Evolutionary conservation across 1,140 invertebrate genomes (phyloP).

Genomic region (Agraylea sexmaculata): DNA sequence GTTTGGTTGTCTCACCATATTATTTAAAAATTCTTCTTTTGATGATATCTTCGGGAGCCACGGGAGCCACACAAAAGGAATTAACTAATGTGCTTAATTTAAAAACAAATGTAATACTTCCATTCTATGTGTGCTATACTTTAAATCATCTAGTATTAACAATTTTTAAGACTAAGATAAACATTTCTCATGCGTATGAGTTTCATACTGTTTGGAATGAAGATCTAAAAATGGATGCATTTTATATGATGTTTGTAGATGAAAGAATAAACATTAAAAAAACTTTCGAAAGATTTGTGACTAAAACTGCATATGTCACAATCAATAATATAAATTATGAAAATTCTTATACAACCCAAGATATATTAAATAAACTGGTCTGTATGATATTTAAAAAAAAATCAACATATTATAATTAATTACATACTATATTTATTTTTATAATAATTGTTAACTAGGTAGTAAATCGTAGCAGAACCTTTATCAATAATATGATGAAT

Average conservation of each 20-base stretch:
- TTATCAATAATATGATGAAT: no score
- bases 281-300: slow-evolving; percentile 4
- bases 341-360: neutral
- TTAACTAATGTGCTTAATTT: slow-evolving; percentile 10
- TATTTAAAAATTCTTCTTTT: slow-evolving; percentile 13
- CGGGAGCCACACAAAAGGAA: slow-evolving; percentile 12
- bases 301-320: slow-evolving; percentile 9
- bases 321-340: slow-evolving; percentile 13
- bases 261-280: slow-evolving; percentile 8
- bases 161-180: slow-evolving; percentile 4
- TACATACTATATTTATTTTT: neutral
- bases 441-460: neutral
- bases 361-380: neutral
- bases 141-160: no score
- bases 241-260: slow-evolving; percentile 16
- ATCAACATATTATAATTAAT: neutral
- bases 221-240: slow-evolving; percentile 13
- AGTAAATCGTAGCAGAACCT: neutral
- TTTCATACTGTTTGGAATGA: no score
- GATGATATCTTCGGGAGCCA: slow-evolving; percentile 12
- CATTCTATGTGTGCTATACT: no score
- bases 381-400: neutral
- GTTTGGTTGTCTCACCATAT: slow-evolving; percentile 16
- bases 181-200: slow-evolving; percentile 1
- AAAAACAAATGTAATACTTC: slow-evolving; percentile 1